Conservation (phyloP, 2,888 invertebrate genomes). For the Nephrotoma appendiculata region DNA sequence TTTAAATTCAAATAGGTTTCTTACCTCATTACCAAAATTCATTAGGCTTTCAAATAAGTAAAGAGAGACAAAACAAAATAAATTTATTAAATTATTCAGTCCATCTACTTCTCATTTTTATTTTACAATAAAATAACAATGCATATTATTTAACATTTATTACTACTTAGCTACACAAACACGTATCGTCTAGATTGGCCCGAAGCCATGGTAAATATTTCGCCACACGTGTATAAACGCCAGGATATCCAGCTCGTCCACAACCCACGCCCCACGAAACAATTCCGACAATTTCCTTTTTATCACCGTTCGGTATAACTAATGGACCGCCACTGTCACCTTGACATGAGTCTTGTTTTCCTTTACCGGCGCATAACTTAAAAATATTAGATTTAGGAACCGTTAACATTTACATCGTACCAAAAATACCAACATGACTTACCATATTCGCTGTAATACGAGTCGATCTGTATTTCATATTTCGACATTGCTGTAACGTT, state of each 20-base stretch:
- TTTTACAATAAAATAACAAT: not conserved
- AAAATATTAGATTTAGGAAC: constrained; percentile 12
- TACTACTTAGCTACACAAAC: constrained; percentile 39
- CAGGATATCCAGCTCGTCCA: constrained; percentile 35
- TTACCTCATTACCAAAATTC: no score
- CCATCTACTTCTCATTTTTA: not conserved
- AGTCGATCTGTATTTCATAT: constrained; percentile 69
- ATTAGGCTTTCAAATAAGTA: no score
- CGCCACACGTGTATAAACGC: constrained; percentile 36
- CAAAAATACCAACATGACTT: not conserved
- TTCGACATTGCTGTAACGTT: constrained; percentile 60
- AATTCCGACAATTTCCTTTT: constrained; percentile 67
- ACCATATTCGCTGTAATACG: constrained; percentile 72
- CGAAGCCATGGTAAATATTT: constrained; percentile 52
- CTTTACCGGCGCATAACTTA: constrained; percentile 63
- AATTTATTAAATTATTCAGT: not conserved
- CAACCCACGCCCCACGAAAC: constrained; percentile 71
- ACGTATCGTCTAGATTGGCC: constrained; percentile 57
- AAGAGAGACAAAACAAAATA: no score
- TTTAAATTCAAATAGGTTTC: no score
- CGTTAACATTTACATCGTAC: not conserved
- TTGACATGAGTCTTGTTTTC: constrained; percentile 73
- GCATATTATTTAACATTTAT: not conserved
- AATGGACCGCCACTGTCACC: constrained; percentile 81
- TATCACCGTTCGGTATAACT: constrained; percentile 57